Conservation (phyloP, 2,888 invertebrate species). For the Drosophila emarginata region DNA sequence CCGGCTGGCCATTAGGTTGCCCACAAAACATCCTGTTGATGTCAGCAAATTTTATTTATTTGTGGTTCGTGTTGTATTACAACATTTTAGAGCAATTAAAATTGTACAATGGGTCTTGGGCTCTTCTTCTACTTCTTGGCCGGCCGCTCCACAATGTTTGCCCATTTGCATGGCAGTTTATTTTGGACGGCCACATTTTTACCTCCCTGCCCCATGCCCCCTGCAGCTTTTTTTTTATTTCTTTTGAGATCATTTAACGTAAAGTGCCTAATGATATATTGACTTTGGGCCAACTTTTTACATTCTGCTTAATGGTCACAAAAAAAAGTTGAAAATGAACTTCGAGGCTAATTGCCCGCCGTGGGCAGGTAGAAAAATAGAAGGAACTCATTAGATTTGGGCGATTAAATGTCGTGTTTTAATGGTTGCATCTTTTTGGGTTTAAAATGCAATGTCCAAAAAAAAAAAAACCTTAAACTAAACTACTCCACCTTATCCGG, state of each 20-base stretch:
- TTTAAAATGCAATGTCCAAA: neutral
- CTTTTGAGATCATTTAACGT: constrained; percentile 56
- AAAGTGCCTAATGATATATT: constrained; percentile 71
- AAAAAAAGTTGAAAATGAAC: constrained; percentile 18
- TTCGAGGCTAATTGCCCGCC: constrained; percentile 36
- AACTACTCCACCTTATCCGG: no score
- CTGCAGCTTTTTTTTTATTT: neutral
- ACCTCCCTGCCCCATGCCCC: neutral
- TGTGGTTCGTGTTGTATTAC: constrained; percentile 75
- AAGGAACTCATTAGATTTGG: constrained; percentile 40
- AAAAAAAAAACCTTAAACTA: no score
- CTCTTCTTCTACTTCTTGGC: constrained; percentile 3
- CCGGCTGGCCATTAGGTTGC: constrained; percentile 38
- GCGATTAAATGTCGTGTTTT: constrained; percentile 14
- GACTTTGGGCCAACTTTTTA: constrained; percentile 39
- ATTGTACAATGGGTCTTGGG: constrained; percentile 61
- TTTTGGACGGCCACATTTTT: constrained; percentile 8
- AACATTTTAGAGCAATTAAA: constrained; percentile 74
- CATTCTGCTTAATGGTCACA: constrained; percentile 24
- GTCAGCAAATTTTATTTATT: constrained; percentile 76
- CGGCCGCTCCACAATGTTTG: neutral
- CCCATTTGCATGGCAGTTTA: constrained; percentile 32
- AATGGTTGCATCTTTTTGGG: neutral
- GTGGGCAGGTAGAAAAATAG: constrained; percentile 24
- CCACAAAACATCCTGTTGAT: constrained; percentile 74